These are phyloP conservation scores for Acanthornis magna DNA, from an alignment of 2,797 vertebrate species.

Conservation along the genomic window DNA sequence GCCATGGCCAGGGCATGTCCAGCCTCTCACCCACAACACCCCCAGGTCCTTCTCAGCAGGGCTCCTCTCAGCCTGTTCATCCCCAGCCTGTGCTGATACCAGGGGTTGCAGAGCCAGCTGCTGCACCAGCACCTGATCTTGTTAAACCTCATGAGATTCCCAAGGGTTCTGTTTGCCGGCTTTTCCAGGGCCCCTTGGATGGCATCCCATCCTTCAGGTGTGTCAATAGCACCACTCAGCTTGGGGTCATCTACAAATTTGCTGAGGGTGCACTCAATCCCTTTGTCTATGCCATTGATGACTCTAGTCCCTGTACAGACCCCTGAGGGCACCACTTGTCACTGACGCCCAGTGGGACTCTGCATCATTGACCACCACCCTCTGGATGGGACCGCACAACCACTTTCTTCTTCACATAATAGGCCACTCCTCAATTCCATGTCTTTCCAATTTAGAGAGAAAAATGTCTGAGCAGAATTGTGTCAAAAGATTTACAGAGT, in stretches of 20 bases:
- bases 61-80: rapidly evolving
- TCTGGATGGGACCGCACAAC: not conserved
- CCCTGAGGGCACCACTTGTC: no score
- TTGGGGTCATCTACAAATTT: not conserved
- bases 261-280: not conserved
- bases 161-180: not conserved
- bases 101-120: rapidly evolving
- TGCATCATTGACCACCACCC: not conserved
- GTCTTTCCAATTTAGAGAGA: not conserved
- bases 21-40: not conserved
- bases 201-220: not conserved
- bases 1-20: not conserved
- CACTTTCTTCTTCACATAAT: not conserved
- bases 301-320: rapidly evolving
- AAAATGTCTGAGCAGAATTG: not conserved
- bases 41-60: not conserved
- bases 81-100: no score
- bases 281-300: not conserved
- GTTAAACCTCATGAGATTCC: not conserved
- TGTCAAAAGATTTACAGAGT: not conserved
- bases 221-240: not conserved
- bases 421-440: not conserved
- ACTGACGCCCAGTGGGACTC: not conserved
- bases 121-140: no score
- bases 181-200: not conserved